Evolutionary conservation across 2,113 vertebrate genomes (phyloP), one percentile per base, ranked within the genome.

Genomic region (Eretmochelys imbricata): DNA sequence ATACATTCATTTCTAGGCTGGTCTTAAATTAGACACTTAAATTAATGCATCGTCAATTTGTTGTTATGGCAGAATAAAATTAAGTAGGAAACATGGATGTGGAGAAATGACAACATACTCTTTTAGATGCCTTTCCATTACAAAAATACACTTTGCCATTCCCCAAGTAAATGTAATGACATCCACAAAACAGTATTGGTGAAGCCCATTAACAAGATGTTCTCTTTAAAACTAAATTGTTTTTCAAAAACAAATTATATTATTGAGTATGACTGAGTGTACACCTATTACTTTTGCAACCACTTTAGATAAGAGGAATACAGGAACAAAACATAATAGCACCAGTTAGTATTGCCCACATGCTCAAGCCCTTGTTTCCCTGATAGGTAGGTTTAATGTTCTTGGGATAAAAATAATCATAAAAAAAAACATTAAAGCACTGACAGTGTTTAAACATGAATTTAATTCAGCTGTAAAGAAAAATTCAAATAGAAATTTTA

Each of bases 21-120:
- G 51, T 88, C 97, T 97, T 97, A 97, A 98, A 98, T 91, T 94
- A 89, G 96, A 95, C 92, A 22, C 93, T 98, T 97, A 98, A 98
- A 98, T 97, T 98, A 98, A 98, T 97, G 96, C 42, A 95, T 95
- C 98, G 95, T 93, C 96, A 98, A 93, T 98, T 98, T 97, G 38
- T 75, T 96, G 84, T 98, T 97, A 97, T 79, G 65, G 95, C 90
- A 96, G 92, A 92, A 94, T 96, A 97, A 97, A 96, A 97, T 97
- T 95, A 97, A 98, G 17, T 95, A 95, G 94, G 81, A 97, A 98
- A 96, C 90, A 96, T 90, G 89, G 69, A 95, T 95, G 90, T 69
- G 49, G 91, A 14, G 29, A 93, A 97, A 94, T 2, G 87, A 97
- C 94, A 93, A 93, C 87, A 81, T 17, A 93, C 59, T 94, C 94